Evolutionary conservation across 2,797 vertebrate species (phyloP).

Genomic region (Rhincodon typus): DNA sequence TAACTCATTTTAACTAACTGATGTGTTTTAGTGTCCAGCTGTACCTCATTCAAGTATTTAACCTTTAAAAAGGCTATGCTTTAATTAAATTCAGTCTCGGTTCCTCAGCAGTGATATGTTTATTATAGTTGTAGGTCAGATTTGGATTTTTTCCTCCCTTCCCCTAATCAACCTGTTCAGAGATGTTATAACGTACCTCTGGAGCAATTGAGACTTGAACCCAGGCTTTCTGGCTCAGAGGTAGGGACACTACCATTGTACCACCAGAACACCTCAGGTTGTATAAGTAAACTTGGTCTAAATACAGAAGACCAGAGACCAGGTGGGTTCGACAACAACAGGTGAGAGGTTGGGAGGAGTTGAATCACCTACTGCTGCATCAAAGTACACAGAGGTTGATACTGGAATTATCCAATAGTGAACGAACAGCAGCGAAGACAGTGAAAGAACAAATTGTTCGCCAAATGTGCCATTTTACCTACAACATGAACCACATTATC

Average conservation of each 20-base stretch:
- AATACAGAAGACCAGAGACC: not conserved
- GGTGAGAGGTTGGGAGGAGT: not conserved
- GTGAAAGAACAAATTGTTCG: not conserved
- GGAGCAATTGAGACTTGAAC: too few species aligned
- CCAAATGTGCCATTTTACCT: not conserved
- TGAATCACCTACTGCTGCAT: not conserved
- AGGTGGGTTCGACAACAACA: not conserved
- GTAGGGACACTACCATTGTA: too few species aligned
- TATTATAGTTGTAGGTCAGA: too few species aligned
- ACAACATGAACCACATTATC: not conserved
- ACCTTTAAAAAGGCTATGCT: not conserved
- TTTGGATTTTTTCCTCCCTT: too few species aligned
- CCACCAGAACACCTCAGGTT: not conserved
- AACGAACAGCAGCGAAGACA: not conserved
- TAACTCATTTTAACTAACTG: not conserved
- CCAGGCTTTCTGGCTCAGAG: too few species aligned
- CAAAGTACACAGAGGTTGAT: not conserved
- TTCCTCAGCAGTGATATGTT: not conserved
- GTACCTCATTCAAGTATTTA: not conserved
- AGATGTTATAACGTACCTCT: too few species aligned
- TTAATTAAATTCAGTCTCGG: not conserved
- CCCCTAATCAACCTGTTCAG: too few species aligned
- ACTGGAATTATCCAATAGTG: not conserved
- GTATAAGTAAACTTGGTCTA: not conserved
- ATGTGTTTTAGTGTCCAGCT: not conserved